phyloP scores from a whole-genome alignment of 64 coral and sea anemone species.

The Stichodactyla mertensii region DNA sequence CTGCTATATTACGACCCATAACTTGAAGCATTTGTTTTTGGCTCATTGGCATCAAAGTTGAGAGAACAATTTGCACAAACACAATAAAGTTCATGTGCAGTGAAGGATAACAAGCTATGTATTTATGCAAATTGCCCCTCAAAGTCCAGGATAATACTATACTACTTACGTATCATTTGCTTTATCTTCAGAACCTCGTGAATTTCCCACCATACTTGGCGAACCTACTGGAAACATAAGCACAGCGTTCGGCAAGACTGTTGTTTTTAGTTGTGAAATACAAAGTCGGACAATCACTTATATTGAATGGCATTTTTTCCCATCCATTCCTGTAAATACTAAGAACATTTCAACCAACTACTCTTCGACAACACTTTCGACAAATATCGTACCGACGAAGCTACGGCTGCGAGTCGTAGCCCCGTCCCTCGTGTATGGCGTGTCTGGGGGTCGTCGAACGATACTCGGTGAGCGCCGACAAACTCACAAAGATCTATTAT shows the following conservation, averaged over 20 bases:
- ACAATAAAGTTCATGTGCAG: too few species aligned
- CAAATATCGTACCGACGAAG: background rate
- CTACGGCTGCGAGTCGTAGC: background rate
- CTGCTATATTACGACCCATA: too few species aligned
- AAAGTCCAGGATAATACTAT: background rate
- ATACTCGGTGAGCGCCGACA: background rate
- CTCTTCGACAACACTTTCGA: background rate
- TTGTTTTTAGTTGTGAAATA: background rate
- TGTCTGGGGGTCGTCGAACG: background rate
- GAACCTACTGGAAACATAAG: background rate
- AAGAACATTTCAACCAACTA: background rate
- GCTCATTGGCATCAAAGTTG: too few species aligned
- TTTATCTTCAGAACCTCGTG: constrained; percentile 27
- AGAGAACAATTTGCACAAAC: too few species aligned
- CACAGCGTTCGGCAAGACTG: background rate
- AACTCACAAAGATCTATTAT: constrained; percentile 6
- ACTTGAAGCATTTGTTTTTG: too few species aligned
- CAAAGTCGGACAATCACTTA: constrained; percentile 2
- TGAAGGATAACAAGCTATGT: too few species aligned
- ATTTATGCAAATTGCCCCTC: too few species aligned
- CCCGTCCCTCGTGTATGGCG: background rate
- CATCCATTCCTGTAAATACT: background rate
- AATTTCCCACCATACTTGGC: background rate
- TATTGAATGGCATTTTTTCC: constrained; percentile 33
- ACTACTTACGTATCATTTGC: background rate